Base-by-base conservation (phyloP, 2,888 invertebrate species). In the Celastrina argiolus region DNA sequence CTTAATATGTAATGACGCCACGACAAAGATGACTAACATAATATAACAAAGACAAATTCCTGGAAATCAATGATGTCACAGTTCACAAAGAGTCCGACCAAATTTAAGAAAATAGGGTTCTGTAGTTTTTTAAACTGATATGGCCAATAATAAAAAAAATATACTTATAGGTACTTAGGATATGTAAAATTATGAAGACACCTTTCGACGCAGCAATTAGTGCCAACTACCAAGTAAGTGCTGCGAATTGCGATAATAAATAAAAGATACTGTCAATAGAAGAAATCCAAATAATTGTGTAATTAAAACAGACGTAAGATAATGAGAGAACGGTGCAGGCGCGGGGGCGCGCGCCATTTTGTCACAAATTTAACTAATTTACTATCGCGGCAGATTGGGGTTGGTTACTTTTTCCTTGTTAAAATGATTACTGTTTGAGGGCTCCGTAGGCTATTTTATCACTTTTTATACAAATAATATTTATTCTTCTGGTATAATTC, bases 331-430 rank as follows among this genome's bases (percentile, higher is more conserved):
- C 31, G 31, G 31, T 5, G 31, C 31, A 7, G 28, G 28, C 68
- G 75, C 74, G 67, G 66, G 68, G 67, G 66, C 71, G 75, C 66
- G 70, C 78, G 78, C 79, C 80, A 79, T 82, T 83, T 81, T 77
- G 76, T 69, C 65, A 70, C 83, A 84, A 85, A 85, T 85, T 84
- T 76, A 74, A 82, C 85, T 78, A 85, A 85, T 85, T 81, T 76
- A 63, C 65, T 56, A 63, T 67, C 69, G 66, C 69, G 65, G 69
- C 69, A 22, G 7, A 41, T 45, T 28, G 66, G 69, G 69, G 70
- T 61, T 67, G 64, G 28, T 31, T 66, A 10, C 7, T 4, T 18
- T 51, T 34, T 10, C 12, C n/a, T 56, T 16, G 31, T 66, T 56
- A 42, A 41, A 45, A 34, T 31, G 28, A n/a, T 31, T 58, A 1